phyloP scores from a whole-genome alignment of 2,888 invertebrate species.

The Chrysopilus asiliformis region DNA sequence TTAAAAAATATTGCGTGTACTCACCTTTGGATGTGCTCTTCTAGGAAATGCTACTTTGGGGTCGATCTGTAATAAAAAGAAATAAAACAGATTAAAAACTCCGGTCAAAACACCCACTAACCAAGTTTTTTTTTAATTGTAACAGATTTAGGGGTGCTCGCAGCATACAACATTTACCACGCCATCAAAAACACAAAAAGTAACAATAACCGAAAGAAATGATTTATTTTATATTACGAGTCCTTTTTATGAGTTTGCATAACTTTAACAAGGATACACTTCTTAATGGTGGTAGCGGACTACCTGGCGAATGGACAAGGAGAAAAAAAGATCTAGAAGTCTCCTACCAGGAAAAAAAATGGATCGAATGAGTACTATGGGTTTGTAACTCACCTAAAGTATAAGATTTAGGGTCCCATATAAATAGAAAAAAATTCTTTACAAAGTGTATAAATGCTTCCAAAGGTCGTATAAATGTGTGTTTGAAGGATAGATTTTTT shows the following conservation, averaged over 20 bases:
- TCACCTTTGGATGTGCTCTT: constrained; percentile 97
- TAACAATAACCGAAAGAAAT: constrained; percentile 8
- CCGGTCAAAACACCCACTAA: no score
- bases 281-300: constrained; percentile 2
- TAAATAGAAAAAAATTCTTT: no score
- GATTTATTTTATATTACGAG: constrained; percentile 9
- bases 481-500: no score
- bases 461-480: no score
- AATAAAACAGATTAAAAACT: no score
- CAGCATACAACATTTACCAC: no score
- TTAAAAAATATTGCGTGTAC: no score
- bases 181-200: constrained; percentile 7
- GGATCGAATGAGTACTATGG: not conserved
- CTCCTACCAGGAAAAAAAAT: not conserved
- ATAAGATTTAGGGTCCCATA: no score
- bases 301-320: constrained; percentile 5
- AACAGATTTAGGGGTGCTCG: no score
- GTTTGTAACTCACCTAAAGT: no score
- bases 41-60: constrained; percentile 99
- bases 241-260: constrained; percentile 8
- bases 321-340: not conserved
- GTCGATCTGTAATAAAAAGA: constrained; percentile 72
- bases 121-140: no score
- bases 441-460: no score
- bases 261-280: constrained; percentile 5